Evolutionary conservation across 2,888 invertebrate species (phyloP).

Genomic region (Tetramorium bicarinatum): DNA sequence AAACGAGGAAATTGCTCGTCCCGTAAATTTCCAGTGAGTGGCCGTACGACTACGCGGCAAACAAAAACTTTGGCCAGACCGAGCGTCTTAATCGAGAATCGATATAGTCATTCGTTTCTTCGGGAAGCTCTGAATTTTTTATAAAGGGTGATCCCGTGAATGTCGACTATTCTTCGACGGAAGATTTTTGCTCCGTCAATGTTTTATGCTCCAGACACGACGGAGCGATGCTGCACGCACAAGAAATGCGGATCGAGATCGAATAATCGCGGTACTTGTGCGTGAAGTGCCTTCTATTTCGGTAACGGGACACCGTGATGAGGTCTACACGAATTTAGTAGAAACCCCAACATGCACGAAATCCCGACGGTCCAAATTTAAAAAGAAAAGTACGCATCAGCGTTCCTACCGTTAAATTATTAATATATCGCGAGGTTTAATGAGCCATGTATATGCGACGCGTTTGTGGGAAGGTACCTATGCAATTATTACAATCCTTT

Average conservation of each 20-base stretch:
- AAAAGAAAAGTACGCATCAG: neutral
- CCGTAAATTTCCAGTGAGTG: conserved; percentile 14
- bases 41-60: neutral
- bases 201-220: neutral
- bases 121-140: conserved; percentile 55
- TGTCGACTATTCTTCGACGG: conserved; percentile 29
- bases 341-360: neutral
- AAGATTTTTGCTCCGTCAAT: conserved; percentile 55
- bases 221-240: neutral
- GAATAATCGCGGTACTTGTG: conserved; percentile 24
- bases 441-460: neutral
- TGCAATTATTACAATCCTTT: neutral
- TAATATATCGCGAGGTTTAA: conserved; percentile 16
- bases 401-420: conserved; percentile 14
- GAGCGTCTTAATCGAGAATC: conserved; percentile 70
- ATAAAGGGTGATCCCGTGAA: conserved; percentile 25
- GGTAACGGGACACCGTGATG: neutral
- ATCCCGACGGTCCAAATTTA: neutral
- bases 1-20: neutral
- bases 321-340: conserved; percentile 8
- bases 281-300: conserved; percentile 20
- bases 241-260: conserved; percentile 23
- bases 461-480: neutral
- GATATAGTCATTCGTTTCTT: conserved; percentile 54
- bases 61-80: conserved; percentile 20